Evolutionary conservation across 2,888 invertebrate genomes (phyloP), one percentile per base, ranked within the genome.

Genomic region (Synergus japonicus): DNA sequence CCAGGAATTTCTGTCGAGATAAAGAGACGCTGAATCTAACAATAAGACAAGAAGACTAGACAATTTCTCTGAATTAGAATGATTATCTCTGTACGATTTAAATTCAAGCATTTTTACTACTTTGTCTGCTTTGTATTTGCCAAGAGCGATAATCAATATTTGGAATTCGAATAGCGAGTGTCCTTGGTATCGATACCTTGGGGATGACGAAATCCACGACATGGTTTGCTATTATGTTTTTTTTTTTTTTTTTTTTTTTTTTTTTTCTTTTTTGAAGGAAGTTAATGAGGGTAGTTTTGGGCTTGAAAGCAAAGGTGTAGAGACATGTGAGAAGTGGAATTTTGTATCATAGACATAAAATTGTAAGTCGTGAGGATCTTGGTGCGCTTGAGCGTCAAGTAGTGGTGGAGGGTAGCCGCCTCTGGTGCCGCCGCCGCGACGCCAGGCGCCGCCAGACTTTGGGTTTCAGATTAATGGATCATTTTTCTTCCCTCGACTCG

Each of bases 391-490:
- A 85, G 86, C 87, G 84, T 87, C 88, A 87, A 82, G 85, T 82
- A 77, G 84, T 83, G 83, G 81, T 80, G 83, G 80, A 83, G 83
- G 83, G 84, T 85, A 83, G 82, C 84, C 84, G 86, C 85, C 85
- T 86, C 85, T 86, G 86, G 84, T 81, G 88, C 86, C 90, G 91
- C 89, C 91, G 89, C 89, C 89, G 88, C 89, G 92, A 91, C 91
- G 91, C 90, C 92, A 93, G 96, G 95, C 95, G 95, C 96, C 96
- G 94, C 94, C 95, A 95, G 95, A 95, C 95, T 95, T 95, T 95
- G 94, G 94, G 93, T 93, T 93, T 94, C 94, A 95, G 95, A 95
- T 96, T 96, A 96, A 96, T 96, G 96, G 96, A 95, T 95, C 95
- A 95, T 95, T 95, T 95, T 95, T 95, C 95, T 94, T 94, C 93